phyloP scores from a whole-genome alignment of 2,113 vertebrate species.

The Numenius arquata region DNA sequence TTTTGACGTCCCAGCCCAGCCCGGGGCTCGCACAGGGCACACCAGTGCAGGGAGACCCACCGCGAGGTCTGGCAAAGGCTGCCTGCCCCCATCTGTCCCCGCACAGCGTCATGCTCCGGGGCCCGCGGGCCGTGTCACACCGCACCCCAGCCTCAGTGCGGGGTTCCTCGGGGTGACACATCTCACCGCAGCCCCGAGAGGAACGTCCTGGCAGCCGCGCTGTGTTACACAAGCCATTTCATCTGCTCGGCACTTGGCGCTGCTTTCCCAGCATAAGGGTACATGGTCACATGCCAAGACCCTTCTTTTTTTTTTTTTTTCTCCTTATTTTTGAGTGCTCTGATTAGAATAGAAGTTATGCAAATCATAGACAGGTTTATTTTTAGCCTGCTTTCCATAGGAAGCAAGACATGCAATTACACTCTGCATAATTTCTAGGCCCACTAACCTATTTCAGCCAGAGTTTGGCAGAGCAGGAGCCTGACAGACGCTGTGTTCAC shows the following conservation, averaged over 20 bases:
- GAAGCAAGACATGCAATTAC: constrained; percentile 32
- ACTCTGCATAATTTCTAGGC: constrained; percentile 27
- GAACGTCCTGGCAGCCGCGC: constrained; percentile 46
- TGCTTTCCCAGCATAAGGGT: not conserved
- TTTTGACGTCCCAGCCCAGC: not conserved
- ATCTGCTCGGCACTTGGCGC: constrained; percentile 37
- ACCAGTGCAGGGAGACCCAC: not conserved
- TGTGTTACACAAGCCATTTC: constrained; percentile 21
- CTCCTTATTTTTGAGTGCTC: not conserved
- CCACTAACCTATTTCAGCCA: constrained; percentile 48
- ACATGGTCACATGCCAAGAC: not conserved
- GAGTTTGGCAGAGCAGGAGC: not conserved
- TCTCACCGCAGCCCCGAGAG: constrained; percentile 13
- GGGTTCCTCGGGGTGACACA: not conserved
- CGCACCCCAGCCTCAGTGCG: fast-evolving
- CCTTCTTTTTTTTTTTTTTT: not conserved
- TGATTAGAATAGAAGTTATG: constrained; percentile 33
- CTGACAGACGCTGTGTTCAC: not conserved
- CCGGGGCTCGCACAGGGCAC: not conserved
- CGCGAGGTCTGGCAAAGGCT: not conserved
- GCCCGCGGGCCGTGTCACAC: fast-evolving
- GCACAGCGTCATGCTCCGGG: not conserved
- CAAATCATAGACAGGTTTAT: constrained; percentile 30
- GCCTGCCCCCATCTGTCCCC: not conserved
- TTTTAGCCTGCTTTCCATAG: constrained; percentile 37